Evolutionary conservation across 2,797 vertebrate species (phyloP).

Genomic region (Tauraco hartlaubi): DNA sequence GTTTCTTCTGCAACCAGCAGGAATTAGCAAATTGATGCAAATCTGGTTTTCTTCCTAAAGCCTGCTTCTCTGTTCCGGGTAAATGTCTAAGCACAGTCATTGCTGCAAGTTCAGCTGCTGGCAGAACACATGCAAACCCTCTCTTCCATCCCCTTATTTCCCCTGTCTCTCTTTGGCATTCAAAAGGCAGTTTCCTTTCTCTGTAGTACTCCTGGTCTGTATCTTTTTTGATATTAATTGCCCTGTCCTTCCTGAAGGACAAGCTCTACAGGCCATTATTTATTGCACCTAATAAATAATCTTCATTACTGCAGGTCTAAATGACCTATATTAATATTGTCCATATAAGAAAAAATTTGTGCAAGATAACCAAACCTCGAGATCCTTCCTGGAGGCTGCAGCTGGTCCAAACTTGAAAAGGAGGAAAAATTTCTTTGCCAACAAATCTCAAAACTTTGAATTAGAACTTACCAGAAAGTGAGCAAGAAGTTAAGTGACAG

Average conservation of each 20-base stretch:
- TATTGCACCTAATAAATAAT: background rate
- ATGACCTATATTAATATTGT: background rate
- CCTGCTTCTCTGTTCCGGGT: background rate
- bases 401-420: background rate
- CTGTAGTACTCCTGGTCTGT: background rate
- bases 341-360: background rate
- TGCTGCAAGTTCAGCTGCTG: background rate
- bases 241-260: background rate
- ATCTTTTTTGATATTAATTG: background rate
- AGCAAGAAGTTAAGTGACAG: background rate
- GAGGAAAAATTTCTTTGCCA: background rate
- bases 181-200: background rate
- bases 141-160: background rate
- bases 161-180: background rate
- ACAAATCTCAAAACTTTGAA: background rate
- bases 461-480: background rate
- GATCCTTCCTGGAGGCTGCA: background rate
- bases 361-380: accelerated
- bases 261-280: background rate
- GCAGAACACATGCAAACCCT: background rate
- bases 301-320: background rate
- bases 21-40: background rate
- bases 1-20: background rate
- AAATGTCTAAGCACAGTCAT: background rate
- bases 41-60: background rate